Base-by-base conservation (phyloP, 2,888 invertebrate genomes). In the Bimastos eiseni region DNA sequence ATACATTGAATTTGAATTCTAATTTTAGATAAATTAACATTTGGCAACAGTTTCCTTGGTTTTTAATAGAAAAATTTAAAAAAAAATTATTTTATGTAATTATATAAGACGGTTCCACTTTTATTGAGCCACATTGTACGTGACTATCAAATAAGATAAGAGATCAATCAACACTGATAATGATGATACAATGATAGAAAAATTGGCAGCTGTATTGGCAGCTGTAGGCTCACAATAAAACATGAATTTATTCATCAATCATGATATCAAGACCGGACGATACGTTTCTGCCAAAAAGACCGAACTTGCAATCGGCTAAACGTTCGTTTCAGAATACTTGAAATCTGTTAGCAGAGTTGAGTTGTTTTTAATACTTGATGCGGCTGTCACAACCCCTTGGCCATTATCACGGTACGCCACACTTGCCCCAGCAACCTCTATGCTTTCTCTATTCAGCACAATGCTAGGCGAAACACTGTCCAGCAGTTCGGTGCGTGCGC, bases 311-410 rank as follows among this genome's bases (percentile, higher is more conserved):
- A 70, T 30, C 11, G 70, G 70, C 36, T 89, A 89, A 89, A 89
- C 90, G 44, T 55, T 89, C 34, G 90, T 89, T 55, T 89, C 90
- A 0, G 90, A 89, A 49, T 89, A 89, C 37, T 89, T 89, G 36
- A 89, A 89, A n/a, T 89, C 90, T 13, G 70, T 55, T 21, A 86
- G 86, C 86, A 36, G 86, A 37, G 86, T 86, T 86, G 86, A 37
- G 37, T 36, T 36, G 86, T 86, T 37, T 37, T 36, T 86, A 36
- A 37, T 21, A 37, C 37, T 34, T 8, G 83, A 83, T 41, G 49
- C 30, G 70, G 70, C n/a, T n/a, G 70, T n/a, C 70, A 70, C 70
- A n/a, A n/a, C 70, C 30, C 34, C 36, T 24, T 8, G 86, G 8
- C n/a, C 1, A 86, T 36, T 37, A 24, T 86, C 37, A 37, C 37